phyloP scores from a whole-genome alignment of 2,888 invertebrate species.

The Lamellibrachia columna region DNA sequence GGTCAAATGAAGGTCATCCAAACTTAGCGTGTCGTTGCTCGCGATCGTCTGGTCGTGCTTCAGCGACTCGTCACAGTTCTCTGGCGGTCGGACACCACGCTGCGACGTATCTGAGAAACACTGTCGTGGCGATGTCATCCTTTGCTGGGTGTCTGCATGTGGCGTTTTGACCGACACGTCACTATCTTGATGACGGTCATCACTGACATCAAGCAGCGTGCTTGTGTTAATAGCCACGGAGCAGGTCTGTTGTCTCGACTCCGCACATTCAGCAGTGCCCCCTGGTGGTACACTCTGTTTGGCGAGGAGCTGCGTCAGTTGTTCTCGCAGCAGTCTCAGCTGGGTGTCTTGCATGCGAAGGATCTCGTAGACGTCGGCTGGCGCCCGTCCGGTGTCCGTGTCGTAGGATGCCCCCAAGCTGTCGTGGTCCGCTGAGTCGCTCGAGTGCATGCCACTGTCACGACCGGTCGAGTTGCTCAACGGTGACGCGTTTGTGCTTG shows the following conservation, averaged over 20 bases:
- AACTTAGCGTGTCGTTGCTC: conserved; percentile 32
- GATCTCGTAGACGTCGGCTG: conserved; percentile 53
- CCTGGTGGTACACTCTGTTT: conserved; percentile 41
- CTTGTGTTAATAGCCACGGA: conserved; percentile 52
- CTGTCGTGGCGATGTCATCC: background rate
- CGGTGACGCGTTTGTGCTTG: background rate
- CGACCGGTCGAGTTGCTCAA: background rate
- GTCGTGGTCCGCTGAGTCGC: conserved; percentile 22
- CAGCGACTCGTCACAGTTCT: background rate
- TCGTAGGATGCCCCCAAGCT: background rate
- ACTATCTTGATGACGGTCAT: background rate
- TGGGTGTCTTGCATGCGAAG: conserved; percentile 58
- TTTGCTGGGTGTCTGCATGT: background rate
- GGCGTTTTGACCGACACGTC: background rate
- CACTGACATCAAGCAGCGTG: conserved; percentile 24
- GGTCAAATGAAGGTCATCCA: conserved; percentile 46
- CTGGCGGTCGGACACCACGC: background rate
- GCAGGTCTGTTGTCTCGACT: conserved; percentile 31
- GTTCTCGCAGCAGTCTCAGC: conserved; percentile 56
- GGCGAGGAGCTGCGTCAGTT: conserved; percentile 53
- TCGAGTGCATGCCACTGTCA: conserved; percentile 34
- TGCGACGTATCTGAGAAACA: background rate
- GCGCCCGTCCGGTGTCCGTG: background rate
- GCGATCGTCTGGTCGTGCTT: background rate
- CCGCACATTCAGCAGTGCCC: background rate